These are phyloP conservation scores for Tachuris rubrigastra DNA, from an alignment of 2,113 vertebrate genomes.

Conservation along the genomic window DNA sequence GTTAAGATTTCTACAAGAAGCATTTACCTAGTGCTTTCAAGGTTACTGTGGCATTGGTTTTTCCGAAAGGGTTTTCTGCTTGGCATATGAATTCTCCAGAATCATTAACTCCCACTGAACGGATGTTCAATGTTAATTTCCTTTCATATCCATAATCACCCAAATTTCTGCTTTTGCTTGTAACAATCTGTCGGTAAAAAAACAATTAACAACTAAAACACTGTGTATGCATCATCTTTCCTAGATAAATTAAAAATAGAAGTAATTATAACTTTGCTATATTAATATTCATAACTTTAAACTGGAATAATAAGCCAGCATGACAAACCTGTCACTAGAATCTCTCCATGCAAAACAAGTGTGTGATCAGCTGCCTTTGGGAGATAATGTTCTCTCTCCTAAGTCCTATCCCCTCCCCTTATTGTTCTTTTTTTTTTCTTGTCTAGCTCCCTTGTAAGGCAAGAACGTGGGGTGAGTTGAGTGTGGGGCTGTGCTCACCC, in stretches of 20 bases:
- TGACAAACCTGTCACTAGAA: slow-evolving; percentile 68
- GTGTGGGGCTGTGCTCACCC: not conserved
- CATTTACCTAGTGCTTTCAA: slow-evolving; percentile 90
- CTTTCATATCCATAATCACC: slow-evolving; percentile 75
- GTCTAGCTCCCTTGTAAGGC: not conserved
- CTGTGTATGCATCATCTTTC: slow-evolving; percentile 75
- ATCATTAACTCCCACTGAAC: slow-evolving; percentile 79
- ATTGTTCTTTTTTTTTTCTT: not conserved
- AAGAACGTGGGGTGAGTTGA: not conserved
- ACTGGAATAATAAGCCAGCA: slow-evolving; percentile 72
- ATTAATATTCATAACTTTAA: slow-evolving; percentile 82
- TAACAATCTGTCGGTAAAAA: slow-evolving; percentile 66
- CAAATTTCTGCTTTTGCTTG: slow-evolving; percentile 69
- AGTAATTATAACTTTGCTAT: slow-evolving; percentile 76
- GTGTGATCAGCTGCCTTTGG: slow-evolving; percentile 37
- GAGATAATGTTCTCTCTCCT: slow-evolving; percentile 8
- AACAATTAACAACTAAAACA: slow-evolving; percentile 80
- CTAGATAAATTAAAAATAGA: slow-evolving; percentile 83
- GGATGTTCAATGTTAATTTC: slow-evolving; percentile 79
- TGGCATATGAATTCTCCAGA: slow-evolving; percentile 88
- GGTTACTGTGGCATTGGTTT: slow-evolving; percentile 80
- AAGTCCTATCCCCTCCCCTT: not conserved
- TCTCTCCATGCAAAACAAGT: slow-evolving; percentile 56
- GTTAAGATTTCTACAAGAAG: slow-evolving; percentile 32
- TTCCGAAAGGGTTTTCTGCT: slow-evolving; percentile 85